These are phyloP conservation scores for Chrosomus eos DNA, from an alignment of 2,797 vertebrate species.

Conservation along the genomic window DNA sequence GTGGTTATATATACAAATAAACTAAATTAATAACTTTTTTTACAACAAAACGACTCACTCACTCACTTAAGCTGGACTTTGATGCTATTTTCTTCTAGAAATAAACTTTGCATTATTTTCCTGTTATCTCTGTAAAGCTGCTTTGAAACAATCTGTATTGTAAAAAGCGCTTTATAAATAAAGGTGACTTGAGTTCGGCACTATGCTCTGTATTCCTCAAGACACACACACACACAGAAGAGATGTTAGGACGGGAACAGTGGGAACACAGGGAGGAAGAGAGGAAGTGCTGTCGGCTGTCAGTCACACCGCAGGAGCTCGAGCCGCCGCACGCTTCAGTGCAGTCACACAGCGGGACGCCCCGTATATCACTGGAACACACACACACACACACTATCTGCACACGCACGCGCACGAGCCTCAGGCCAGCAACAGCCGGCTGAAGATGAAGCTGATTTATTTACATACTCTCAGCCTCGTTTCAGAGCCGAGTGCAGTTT, in stretches of 20 bases:
- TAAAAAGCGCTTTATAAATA: no score
- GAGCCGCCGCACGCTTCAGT: conserved; percentile 75
- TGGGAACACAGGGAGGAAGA: neutral
- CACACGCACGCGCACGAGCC: neutral
- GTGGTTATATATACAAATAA: no score
- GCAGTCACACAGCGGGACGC: conserved; percentile 73
- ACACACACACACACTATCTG: conserved; percentile 21
- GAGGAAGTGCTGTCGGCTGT: conserved; percentile 76
- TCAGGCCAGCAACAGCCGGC: neutral
- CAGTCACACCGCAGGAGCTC: conserved; percentile 82
- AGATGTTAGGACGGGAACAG: neutral
- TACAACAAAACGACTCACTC: no score
- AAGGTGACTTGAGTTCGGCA: neutral
- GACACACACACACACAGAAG: neutral
- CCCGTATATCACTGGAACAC: conserved; percentile 84
- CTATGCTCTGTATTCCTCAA: neutral
- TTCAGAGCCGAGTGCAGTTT: neutral
- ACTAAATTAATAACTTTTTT: no score
- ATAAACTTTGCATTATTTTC: no score
- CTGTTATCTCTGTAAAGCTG: no score
- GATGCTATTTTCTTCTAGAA: no score
- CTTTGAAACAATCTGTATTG: no score
- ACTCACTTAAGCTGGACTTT: no score
- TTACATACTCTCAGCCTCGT: neutral
- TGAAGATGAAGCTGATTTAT: neutral